These are phyloP conservation scores for Carassius auratus DNA, from an alignment of 2,113 vertebrate species.

Conservation along the genomic window DNA sequence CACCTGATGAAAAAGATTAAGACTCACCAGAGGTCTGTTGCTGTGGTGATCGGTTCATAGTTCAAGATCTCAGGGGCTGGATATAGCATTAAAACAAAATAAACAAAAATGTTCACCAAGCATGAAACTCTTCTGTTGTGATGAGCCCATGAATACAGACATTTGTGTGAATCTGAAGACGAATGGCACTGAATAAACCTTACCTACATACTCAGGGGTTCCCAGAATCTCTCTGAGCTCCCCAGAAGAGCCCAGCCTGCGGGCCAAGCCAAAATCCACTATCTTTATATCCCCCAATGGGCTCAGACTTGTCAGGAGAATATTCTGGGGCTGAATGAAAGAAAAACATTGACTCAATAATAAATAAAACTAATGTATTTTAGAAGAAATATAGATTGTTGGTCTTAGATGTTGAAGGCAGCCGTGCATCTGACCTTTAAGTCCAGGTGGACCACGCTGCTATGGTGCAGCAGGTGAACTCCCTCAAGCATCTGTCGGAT, in stretches of 20 bases:
- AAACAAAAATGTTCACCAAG: neutral
- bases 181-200: constrained; percentile 47
- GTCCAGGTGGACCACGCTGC: constrained; percentile 92
- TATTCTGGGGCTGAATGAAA: constrained; percentile 88
- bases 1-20: constrained; percentile 36
- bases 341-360: neutral
- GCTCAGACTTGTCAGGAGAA: constrained; percentile 84
- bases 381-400: no score
- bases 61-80: constrained; percentile 95
- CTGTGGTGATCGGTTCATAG: constrained; percentile 97
- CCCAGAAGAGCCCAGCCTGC: constrained; percentile 81
- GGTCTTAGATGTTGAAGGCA: neutral
- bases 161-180: neutral
- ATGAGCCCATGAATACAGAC: neutral
- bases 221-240: constrained; percentile 94
- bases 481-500: constrained; percentile 93
- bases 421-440: constrained; percentile 81
- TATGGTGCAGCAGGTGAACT: constrained; percentile 86
- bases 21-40: constrained; percentile 94
- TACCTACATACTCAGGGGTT: constrained; percentile 96
- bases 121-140: neutral
- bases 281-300: constrained; percentile 96
- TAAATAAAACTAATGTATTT: neutral
- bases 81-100: constrained; percentile 47
- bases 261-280: constrained; percentile 95